Evolutionary conservation across 2,113 vertebrate genomes (phyloP), one percentile per base, ranked within the genome.

Genomic region (Platysternon megacephalum): DNA sequence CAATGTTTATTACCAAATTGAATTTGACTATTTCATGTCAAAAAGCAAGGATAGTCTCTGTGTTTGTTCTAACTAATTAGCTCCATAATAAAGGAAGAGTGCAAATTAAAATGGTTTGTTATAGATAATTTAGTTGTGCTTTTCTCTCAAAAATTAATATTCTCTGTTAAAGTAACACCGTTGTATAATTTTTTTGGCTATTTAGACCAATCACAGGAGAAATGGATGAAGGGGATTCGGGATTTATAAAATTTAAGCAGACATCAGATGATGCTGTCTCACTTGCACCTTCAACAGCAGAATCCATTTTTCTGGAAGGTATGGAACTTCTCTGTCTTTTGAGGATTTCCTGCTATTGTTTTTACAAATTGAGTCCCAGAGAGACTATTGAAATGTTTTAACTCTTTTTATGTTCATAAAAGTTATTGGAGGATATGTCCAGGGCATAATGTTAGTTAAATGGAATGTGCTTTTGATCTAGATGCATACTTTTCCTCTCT

Each of bases 281-380:
- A 0, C 98, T 99, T 52, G 98, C 98, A 7, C 96, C 99, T 80
- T 99, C 99, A 7, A 98, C 98, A 8, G 74, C 98, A 0, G 99
- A 99, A 93, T 98, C 99, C 19, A 85, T 99, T 98, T 98, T 99
- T 46, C 97, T 99, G 81, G 99, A 99, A 99, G 99, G 99, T 99
- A 98, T 90, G 79, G 90, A 94, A 82, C 48, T 95, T 88, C 7
- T 39, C 7, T 39, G 29, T 9, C 76, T 90, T 95, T 90, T 85
- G 52, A 6, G 28, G 19, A 68, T 65, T 82, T 74, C 84, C 32
- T 79, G 61, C 68, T 10, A 39, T 85, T 74, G 24, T 19, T 28
- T 39, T 91, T 29, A 65, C 65, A 3, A 12, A 42, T 0, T 0
- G 49, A 52, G 49, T 86, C 74, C 78, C 19, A 21, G 42, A 85